A percentile compares a stretch with the other conserved stretches of the same genome.
Conservation (phyloP, 1,140 invertebrate genomes). For the Brachionus koreanus region DNA sequence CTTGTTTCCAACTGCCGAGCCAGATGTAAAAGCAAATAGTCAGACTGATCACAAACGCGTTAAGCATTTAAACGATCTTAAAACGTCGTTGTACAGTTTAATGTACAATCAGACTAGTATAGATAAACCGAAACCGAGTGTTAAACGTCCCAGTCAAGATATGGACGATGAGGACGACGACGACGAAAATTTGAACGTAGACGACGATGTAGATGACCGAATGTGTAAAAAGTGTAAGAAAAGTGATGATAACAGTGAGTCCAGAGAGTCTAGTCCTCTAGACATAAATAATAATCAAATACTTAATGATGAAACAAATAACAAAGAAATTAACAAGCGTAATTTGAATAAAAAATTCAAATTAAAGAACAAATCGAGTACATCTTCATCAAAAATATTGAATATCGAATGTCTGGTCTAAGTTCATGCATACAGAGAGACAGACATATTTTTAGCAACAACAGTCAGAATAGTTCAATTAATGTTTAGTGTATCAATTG, state of each 20-base stretch:
- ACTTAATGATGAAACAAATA: conserved; percentile 23
- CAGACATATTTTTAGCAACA: background rate
- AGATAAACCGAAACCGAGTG: background rate
- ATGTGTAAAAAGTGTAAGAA: conserved; percentile 27
- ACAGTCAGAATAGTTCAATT: conserved; percentile 33
- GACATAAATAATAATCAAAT: conserved; percentile 30
- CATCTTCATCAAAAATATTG: background rate
- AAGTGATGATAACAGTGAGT: background rate
- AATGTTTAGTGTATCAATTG: background rate
- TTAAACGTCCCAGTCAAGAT: background rate
- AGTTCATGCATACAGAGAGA: no score
- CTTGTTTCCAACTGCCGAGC: background rate
- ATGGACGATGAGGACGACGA: background rate
- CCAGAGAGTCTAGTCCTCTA: background rate
- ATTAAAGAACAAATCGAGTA: conserved; percentile 13
- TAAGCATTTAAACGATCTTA: conserved; percentile 15
- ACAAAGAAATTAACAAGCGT: background rate
- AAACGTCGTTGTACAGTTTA: background rate
- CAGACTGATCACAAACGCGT: background rate
- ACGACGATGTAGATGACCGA: background rate
- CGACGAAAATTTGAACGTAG: conserved; percentile 31
- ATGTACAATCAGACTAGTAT: background rate
- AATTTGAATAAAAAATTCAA: conserved; percentile 34
- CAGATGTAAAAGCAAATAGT: background rate
- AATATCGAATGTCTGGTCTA: conserved; percentile 23